Evolutionary conservation across 2,113 vertebrate species (phyloP).

Genomic region (Prietella phreatophila): DNA sequence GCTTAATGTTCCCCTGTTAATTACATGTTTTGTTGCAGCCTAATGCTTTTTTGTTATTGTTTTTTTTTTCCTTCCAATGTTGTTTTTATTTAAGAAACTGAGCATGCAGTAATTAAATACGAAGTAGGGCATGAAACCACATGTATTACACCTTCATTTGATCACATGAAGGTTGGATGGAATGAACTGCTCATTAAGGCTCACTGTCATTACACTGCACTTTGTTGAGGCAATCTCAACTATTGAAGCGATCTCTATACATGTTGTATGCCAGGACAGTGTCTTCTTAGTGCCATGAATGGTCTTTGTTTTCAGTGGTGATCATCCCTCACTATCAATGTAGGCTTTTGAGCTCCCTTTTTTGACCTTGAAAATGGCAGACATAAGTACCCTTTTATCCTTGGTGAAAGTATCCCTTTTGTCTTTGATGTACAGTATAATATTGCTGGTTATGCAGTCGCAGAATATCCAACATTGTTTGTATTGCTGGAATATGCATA

Average conservation of each 20-base stretch:
- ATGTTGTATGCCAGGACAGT: conserved; percentile 54
- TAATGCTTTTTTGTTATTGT: conserved; percentile 39
- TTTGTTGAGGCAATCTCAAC: conserved; percentile 39
- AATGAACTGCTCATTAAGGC: conserved; percentile 54
- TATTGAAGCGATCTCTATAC: conserved; percentile 30
- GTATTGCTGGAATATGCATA: not conserved
- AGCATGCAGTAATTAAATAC: conserved; percentile 48
- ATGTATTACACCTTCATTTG: conserved; percentile 12
- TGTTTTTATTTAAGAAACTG: conserved; percentile 43
- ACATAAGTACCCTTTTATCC: not conserved
- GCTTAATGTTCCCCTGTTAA: conserved; percentile 43
- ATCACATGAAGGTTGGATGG: conserved; percentile 41
- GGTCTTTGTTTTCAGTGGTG: conserved; percentile 11
- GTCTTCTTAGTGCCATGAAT: conserved; percentile 46
- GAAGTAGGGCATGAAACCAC: conserved; percentile 26
- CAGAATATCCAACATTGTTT: not conserved
- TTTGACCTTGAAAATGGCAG: not conserved
- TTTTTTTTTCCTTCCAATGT: conserved; percentile 7
- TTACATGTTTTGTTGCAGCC: conserved; percentile 40
- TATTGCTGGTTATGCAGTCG: not conserved
- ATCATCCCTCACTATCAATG: not conserved
- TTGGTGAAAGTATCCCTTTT: conserved; percentile 22
- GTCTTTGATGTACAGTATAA: conserved; percentile 19
- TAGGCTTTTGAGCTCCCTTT: not conserved
- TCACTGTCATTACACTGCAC: conserved; percentile 25